These are phyloP conservation scores for Bellardia bayeri DNA, from an alignment of 2,888 invertebrate genomes.

Conservation along the genomic window DNA sequence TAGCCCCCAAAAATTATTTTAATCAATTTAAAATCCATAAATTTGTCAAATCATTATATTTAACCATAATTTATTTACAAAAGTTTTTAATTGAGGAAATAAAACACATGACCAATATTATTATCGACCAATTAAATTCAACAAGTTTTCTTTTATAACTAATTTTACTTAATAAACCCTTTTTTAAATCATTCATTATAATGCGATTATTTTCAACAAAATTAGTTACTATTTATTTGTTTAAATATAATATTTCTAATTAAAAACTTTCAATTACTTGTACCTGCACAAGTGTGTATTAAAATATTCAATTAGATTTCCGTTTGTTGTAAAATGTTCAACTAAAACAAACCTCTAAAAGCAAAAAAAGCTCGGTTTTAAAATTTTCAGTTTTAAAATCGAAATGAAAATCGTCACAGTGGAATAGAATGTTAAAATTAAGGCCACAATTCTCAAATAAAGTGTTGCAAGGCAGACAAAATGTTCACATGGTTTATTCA, in stretches of 20 bases:
- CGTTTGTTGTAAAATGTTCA: constrained; percentile 14
- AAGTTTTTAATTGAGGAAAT: background rate
- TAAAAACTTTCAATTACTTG: constrained; percentile 6
- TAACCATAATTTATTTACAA: background rate
- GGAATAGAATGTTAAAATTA: background rate
- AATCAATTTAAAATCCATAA: background rate
- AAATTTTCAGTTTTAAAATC: background rate
- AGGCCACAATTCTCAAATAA: no score
- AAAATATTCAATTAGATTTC: constrained; percentile 17
- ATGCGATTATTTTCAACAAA: constrained; percentile 15
- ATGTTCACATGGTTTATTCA: no score
- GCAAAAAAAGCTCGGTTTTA: no score
- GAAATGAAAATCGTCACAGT: background rate
- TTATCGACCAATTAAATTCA: background rate
- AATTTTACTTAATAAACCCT: background rate
- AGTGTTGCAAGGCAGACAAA: no score
- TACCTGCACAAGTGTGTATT: background rate
- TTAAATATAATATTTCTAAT: constrained; percentile 12
- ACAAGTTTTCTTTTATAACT: background rate
- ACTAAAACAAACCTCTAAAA: background rate
- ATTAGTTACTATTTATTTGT: background rate
- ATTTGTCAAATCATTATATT: background rate
- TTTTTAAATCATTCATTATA: background rate
- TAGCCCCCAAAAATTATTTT: background rate
- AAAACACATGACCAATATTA: background rate